A percentile compares a stretch with the other conserved stretches of the same genome.
phyloP scores from a whole-genome alignment of 1,140 invertebrate genomes.

The Maniola jurtina region DNA sequence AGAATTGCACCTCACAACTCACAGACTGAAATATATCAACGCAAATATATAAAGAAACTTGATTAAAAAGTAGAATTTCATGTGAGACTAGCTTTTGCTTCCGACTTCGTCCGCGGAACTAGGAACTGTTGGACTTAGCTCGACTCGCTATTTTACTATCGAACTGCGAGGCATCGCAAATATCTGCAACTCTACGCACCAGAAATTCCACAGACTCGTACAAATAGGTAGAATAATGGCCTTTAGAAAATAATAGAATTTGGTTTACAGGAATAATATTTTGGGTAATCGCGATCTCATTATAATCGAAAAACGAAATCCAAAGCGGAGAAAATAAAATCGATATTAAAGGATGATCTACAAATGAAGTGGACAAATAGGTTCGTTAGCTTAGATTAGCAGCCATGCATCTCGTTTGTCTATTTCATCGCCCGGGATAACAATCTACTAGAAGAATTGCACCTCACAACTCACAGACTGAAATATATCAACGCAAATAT shows the following conservation, averaged over 20 bases:
- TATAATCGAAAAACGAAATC: too few relatives aligned
- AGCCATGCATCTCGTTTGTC: slow-evolving; percentile 2
- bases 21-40: not conserved
- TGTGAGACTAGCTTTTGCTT: not conserved
- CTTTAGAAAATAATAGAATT: too few relatives aligned
- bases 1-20: not conserved
- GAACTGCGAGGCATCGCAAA: too few relatives aligned
- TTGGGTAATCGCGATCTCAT: too few relatives aligned
- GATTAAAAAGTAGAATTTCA: not conserved
- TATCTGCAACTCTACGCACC: too few relatives aligned
- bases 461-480: not conserved
- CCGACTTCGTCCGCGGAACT: too few relatives aligned
- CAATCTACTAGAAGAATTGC: not conserved
- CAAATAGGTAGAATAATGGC: too few relatives aligned
- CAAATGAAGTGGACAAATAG: slow-evolving; percentile 29
- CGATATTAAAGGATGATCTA: slow-evolving; percentile 25
- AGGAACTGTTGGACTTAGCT: too few relatives aligned
- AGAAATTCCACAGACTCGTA: too few relatives aligned
- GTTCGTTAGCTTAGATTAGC: slow-evolving; percentile 24
- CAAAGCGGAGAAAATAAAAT: slow-evolving; percentile 27
- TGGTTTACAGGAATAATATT: too few relatives aligned
- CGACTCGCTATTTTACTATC: too few relatives aligned
- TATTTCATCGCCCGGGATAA: not conserved
- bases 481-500: not conserved
- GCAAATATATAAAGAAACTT: not conserved